These are phyloP conservation scores for Intellagama lesueurii DNA, from an alignment of 2,797 vertebrate genomes.

Conservation along the genomic window DNA sequence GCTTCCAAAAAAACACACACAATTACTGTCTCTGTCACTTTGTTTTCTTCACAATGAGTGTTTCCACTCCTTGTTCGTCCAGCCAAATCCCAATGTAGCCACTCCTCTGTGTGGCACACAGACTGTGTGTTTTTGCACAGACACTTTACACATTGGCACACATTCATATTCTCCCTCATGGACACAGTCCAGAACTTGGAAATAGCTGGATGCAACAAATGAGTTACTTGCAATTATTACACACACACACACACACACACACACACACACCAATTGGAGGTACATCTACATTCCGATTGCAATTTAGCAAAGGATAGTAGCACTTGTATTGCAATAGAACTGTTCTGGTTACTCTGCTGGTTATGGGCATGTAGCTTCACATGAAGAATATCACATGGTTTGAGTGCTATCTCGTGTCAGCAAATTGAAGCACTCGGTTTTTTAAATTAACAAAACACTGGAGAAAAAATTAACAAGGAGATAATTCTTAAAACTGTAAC, in stretches of 20 bases:
- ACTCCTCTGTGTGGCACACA: neutral
- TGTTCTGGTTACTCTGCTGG: neutral
- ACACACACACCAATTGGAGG: neutral
- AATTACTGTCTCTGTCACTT: neutral
- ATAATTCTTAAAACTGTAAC: too few species aligned
- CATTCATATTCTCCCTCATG: neutral
- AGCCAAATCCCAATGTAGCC: neutral
- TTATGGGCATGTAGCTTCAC: neutral
- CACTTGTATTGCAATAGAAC: neutral
- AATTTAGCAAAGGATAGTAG: neutral
- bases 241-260: too few species aligned
- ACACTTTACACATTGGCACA: neutral
- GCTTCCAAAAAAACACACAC: neutral
- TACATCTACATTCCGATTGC: neutral
- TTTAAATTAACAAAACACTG: neutral
- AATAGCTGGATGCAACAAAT: neutral
- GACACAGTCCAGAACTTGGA: too few species aligned
- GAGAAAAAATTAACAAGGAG: too few species aligned
- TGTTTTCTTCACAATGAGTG: rapidly evolving
- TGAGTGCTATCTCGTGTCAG: neutral
- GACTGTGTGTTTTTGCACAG: too few species aligned
- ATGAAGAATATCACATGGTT: neutral
- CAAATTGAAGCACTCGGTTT: neutral
- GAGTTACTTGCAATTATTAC: neutral
- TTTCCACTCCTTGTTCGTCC: neutral